Percentiles rank a stretch among this genome's conserved stretches.
Conservation (phyloP, 2,797 vertebrate species). For the Kryptopterus vitreolus region DNA sequence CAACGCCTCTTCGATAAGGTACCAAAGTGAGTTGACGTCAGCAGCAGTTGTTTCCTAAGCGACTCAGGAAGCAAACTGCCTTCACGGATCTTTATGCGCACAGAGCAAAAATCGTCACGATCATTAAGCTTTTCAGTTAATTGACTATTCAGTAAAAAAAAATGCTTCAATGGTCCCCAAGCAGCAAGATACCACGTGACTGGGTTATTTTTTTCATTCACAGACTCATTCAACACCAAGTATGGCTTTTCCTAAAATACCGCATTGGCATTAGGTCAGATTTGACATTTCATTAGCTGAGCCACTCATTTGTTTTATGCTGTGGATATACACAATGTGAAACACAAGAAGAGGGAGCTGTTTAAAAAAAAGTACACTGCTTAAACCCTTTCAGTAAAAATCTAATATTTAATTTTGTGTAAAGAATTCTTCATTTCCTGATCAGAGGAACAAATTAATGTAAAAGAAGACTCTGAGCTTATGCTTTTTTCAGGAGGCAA, state of each 20-base stretch:
- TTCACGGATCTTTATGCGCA: slow-evolving; percentile 22
- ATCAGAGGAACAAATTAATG: no score
- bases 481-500: slow-evolving; percentile 4
- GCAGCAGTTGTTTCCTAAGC: slow-evolving; percentile 41
- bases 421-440: neutral
- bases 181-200: neutral
- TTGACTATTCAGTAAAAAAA: neutral
- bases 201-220: neutral
- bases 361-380: no score
- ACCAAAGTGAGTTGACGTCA: slow-evolving; percentile 49
- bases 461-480: neutral
- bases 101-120: slow-evolving; percentile 5
- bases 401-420: no score
- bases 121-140: slow-evolving; percentile 6
- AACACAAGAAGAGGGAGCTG: neutral
- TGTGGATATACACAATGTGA: neutral
- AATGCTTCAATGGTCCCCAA: neutral
- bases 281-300: neutral
- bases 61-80: slow-evolving; percentile 2
- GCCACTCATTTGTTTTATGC: neutral
- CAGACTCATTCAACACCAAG: neutral
- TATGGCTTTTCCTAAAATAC: neutral
- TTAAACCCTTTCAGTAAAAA: no score
- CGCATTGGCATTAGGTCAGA: neutral
- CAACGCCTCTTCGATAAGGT: slow-evolving; percentile 37